Conservation (phyloP, 2,113 vertebrate genomes). For the Etheostoma cragini region DNA sequence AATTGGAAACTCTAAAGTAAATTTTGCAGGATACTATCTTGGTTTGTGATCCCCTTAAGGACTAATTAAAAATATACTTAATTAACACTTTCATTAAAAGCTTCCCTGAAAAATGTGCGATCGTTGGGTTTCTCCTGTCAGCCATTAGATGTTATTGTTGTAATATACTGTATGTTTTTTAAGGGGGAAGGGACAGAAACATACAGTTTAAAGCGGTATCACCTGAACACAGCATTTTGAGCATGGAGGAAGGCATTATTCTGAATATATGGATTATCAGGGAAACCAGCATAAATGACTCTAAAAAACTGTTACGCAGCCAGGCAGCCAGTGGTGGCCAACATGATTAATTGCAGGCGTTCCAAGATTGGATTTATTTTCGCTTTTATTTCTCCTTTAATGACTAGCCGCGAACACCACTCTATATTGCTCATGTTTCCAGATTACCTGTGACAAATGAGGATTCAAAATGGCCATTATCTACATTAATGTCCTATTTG, state of each 20-base stretch:
- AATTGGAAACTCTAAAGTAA: conserved; percentile 50
- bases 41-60: conserved; percentile 49
- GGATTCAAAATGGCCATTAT: conserved; percentile 83
- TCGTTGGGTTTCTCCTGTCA: conserved; percentile 59
- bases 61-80: conserved; percentile 69
- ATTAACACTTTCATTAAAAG: conserved; percentile 68
- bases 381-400: conserved; percentile 84
- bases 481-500: conserved; percentile 81
- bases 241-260: conserved; percentile 77
- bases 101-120: conserved; percentile 47
- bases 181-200: conserved; percentile 21
- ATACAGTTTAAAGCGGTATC: conserved; percentile 58
- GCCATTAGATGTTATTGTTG: conserved; percentile 46
- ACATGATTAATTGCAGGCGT: conserved; percentile 79
- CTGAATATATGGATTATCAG: conserved; percentile 81
- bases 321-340: conserved; percentile 75
- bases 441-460: conserved; percentile 84
- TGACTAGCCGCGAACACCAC: conserved; percentile 72
- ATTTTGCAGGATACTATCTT: conserved; percentile 57
- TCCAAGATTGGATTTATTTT: conserved; percentile 82
- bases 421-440: conserved; percentile 77
- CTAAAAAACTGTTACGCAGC: conserved; percentile 81
- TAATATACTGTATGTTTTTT: conserved; percentile 52
- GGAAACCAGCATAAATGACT: conserved; percentile 79
- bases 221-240: conserved; percentile 73